These are phyloP conservation scores for Clarias gariepinus DNA, from an alignment of 2,113 vertebrate genomes.

Conservation along the genomic window DNA sequence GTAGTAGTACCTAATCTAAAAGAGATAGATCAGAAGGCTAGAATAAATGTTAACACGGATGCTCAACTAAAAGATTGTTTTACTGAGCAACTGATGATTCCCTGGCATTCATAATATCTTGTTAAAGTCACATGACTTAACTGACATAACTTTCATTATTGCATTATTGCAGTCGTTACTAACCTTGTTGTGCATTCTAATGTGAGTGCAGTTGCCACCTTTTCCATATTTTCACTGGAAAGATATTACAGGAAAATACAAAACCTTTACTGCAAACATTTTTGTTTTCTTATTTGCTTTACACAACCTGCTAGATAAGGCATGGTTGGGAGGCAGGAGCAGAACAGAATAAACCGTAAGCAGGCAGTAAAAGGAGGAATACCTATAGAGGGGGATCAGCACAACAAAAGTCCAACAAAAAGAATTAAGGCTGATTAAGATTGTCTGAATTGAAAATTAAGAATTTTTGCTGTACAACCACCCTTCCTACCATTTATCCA, in stretches of 20 bases:
- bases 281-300: background rate
- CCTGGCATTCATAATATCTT: background rate
- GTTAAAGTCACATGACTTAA: background rate
- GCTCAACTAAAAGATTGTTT: background rate
- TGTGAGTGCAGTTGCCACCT: background rate
- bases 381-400: background rate
- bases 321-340: background rate
- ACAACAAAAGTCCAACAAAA: background rate
- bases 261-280: background rate
- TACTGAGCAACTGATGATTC: background rate
- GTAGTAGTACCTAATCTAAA: slow-evolving; percentile 21
- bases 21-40: background rate
- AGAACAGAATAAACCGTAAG: background rate
- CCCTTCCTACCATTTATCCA: too few species aligned
- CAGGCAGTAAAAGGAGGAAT: background rate
- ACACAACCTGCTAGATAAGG: background rate
- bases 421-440: background rate
- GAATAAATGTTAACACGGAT: background rate
- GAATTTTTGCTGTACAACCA: background rate
- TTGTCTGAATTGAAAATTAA: background rate
- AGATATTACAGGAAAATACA: background rate
- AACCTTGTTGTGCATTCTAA: background rate
- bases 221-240: background rate
- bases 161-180: background rate
- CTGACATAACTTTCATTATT: background rate